Evolutionary conservation across 2,797 vertebrate species (phyloP), one percentile per base, ranked within the genome.

Genomic region (Alectoris magna): DNA sequence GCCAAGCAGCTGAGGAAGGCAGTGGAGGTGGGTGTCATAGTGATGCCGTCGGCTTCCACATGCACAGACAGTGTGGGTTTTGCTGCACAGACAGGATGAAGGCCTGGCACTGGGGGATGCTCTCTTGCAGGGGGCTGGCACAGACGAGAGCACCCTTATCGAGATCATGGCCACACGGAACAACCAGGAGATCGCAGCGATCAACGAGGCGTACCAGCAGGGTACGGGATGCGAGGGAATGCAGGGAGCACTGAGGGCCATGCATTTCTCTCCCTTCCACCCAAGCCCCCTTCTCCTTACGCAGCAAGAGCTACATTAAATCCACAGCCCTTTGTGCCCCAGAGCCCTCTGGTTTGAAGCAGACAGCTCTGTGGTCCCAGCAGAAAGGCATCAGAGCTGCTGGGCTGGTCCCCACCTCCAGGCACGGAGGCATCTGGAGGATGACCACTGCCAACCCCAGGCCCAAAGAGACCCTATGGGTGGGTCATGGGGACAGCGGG

Each of bases 1-100:
- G 99, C 99, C 95, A 99, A 99, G 97, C 99, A 99, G 98, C 98
- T 99, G 98, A 98, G 97, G 96, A 99, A 99, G 91, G 99, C 99
- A 0, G 99, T 99, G 91, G 99, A 99, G 98, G 99, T 99, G 97
- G 73, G 22, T 67, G 34, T 12, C 38, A 48, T 12, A 1, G 66
- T 72, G 67, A 17, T 38, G 29, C 12, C 19, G 27, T 15, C 0
- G 0, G 18, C 73, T 63, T 7, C 46, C 17, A 51, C 51, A 18
- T 0, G 0, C 11, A 24, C 69, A 55, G 63, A 51, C 0, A 0
- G 55, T 8, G 22, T 0, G 1, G 3, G 27, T 67, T 49, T 66
- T 0, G 1, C 39, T 55, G 68, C 36, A 64, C 14, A 6, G 77
- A 41, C 38, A 59, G 38, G 43, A 51, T 17, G 84, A 62, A 77